These are phyloP conservation scores for Aphodius granarius DNA, from an alignment of 2,888 invertebrate genomes.

Conservation along the genomic window DNA sequence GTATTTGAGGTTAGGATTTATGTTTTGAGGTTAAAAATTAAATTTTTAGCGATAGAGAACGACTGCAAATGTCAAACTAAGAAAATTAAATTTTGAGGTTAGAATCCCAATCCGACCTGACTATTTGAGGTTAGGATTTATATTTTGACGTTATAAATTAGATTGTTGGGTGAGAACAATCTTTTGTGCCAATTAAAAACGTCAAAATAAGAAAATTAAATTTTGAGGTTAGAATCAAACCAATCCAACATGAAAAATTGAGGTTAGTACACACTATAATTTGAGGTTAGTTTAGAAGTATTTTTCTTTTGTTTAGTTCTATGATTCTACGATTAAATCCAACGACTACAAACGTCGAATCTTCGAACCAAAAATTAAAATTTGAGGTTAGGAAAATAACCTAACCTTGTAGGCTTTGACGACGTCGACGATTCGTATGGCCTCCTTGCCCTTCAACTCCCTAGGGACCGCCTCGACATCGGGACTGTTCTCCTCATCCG, in stretches of 20 bases:
- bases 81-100: neutral
- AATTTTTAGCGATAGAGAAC: neutral
- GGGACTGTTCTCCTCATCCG: constrained; percentile 57
- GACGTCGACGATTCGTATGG: constrained; percentile 73
- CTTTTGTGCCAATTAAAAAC: too few relatives aligned
- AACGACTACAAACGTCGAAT: too few relatives aligned
- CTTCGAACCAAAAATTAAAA: neutral
- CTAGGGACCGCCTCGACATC: constrained; percentile 76
- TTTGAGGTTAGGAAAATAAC: neutral
- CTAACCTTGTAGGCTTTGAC: constrained; percentile 68
- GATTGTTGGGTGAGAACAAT: too few relatives aligned
- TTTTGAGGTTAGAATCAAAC: too few relatives aligned
- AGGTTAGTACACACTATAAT: too few relatives aligned
- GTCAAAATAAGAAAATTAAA: too few relatives aligned
- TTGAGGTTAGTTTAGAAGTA: too few relatives aligned
- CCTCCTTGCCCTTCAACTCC: constrained; percentile 73
- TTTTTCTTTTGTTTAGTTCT: too few relatives aligned
- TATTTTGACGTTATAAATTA: too few relatives aligned
- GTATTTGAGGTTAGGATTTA: constrained; percentile 16
- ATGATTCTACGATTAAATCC: too few relatives aligned
- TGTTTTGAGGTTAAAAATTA: neutral
- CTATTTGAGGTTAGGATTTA: too few relatives aligned
- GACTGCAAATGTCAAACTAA: neutral
- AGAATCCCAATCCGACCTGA: constrained; percentile 47
- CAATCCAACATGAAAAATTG: too few relatives aligned